A percentile compares a stretch with the other conserved stretches of the same genome.
phyloP scores from a whole-genome alignment of 2,113 vertebrate species.

The Gila orcuttii region DNA sequence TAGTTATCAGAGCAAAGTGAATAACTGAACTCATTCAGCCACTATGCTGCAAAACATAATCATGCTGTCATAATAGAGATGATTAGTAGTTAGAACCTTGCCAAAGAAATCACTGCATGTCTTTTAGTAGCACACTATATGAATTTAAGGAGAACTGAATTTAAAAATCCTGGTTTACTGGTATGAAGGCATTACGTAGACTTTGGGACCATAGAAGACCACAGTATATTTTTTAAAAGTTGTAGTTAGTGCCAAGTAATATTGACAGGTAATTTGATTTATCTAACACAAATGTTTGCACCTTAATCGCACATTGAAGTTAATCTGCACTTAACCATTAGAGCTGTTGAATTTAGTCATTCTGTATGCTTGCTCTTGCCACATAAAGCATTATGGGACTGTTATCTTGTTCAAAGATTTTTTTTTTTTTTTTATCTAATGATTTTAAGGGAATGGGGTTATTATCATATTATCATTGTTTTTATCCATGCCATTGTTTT shows the following conservation, averaged over 20 bases:
- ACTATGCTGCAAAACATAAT: not conserved
- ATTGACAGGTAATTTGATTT: not conserved
- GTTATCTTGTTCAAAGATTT: not conserved
- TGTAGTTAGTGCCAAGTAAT: not conserved
- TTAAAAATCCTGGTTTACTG: not conserved
- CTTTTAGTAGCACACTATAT: not conserved
- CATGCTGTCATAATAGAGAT: not conserved
- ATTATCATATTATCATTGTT: not conserved
- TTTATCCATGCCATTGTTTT: not conserved
- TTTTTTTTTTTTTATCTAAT: not conserved
- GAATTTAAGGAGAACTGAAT: not conserved
- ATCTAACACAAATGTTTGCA: not conserved
- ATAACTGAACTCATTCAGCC: not conserved
- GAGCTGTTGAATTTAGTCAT: not conserved
- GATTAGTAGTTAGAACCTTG: not conserved
- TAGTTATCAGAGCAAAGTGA: not conserved
- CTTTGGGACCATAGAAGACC: not conserved
- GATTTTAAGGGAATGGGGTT: not conserved
- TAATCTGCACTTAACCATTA: not conserved
- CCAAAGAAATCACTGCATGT: conserved; percentile 21
- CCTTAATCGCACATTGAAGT: not conserved
- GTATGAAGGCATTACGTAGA: not conserved
- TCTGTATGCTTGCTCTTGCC: not conserved
- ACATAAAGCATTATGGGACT: not conserved
- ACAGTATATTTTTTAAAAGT: not conserved